Evolutionary conservation across 2,113 vertebrate species (phyloP), one percentile per base, ranked within the genome.

Genomic region (Corythaixoides concolor): DNA sequence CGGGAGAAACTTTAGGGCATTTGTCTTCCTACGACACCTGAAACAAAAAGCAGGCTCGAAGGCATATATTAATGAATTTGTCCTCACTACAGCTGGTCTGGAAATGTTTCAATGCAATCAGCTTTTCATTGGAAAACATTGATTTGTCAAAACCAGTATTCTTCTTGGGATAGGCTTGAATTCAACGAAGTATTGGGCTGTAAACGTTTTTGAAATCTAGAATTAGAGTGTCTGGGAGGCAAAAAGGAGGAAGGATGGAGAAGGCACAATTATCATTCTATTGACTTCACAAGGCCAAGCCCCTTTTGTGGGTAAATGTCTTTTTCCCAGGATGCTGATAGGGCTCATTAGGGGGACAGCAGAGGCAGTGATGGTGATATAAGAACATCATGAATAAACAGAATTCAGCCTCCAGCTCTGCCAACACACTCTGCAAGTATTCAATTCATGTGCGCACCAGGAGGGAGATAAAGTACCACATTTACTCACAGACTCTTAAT

Each of bases 21-120:
- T 96, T 90, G 39, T 92, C 52, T 94, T 96, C 55, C 88, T 60
- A 47, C 75, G 68, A 80, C 75, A 91, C 70, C 64, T 75, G 73
- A 93, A 92, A 90, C 39, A 89, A 84, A 89, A 84, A 96, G 32
- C 60, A 45, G 30, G 33, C 56, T 33, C 11, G 55, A 67, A 92
- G 90, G 76, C 56, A 21, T 45, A 2, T 62, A 62, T 76, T 91
- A 80, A 90, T 81, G 60, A 78, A 56, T 97, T 63, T 50, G 35
- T 82, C 73, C 77, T 93, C 56, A 67, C 45, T 72, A 30, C 55
- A 89, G 64, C 64, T 77, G 69, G 26, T 68, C 89, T 82, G 89
- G 81, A 95, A 94, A 76, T 39, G 66, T 64, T 88, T 69, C 62
- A 59, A 58, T 58, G 62, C 66, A 72, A 88, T 87, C 56, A 72